A percentile compares a stretch with the other conserved stretches of the same genome.
Evolutionary conservation across 2,888 invertebrate species (phyloP).

Genomic region (Sarcophaga carnaria): DNA sequence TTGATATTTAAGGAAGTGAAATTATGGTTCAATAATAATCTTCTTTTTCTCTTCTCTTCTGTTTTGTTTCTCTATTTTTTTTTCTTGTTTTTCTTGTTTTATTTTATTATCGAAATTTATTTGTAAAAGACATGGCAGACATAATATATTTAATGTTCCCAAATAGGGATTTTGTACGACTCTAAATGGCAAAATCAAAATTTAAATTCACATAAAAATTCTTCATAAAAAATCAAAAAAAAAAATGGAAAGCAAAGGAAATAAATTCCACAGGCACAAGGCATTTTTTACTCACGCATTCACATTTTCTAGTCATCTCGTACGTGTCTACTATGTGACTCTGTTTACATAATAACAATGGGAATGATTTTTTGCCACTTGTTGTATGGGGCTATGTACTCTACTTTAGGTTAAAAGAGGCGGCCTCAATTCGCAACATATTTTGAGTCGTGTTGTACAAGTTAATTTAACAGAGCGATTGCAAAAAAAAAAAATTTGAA

Average conservation of each 20-base stretch:
- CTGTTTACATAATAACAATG: neutral
- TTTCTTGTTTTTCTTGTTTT: neutral
- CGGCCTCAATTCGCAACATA: too few species aligned
- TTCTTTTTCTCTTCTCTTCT: too few species aligned
- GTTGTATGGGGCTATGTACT: neutral
- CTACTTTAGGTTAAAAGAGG: too few species aligned
- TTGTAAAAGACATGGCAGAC: neutral
- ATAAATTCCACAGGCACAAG: neutral
- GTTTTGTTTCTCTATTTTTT: too few species aligned
- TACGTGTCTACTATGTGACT: neutral
- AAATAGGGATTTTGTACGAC: neutral
- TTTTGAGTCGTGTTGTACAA: too few species aligned
- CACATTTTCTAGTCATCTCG: neutral
- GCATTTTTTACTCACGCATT: neutral
- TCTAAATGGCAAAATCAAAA: constrained; percentile 31
- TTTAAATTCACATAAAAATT: constrained; percentile 38
- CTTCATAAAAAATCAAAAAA: neutral
- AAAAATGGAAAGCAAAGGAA: neutral
- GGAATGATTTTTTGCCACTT: neutral
- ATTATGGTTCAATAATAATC: too few species aligned
- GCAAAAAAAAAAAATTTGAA: too few species aligned
- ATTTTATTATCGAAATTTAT: neutral
- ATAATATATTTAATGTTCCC: neutral
- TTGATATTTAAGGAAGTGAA: too few species aligned
- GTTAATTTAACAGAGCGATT: too few species aligned